Evolutionary conservation across 2,113 vertebrate species (phyloP).

Genomic region (Erythrolamprus reginae): DNA sequence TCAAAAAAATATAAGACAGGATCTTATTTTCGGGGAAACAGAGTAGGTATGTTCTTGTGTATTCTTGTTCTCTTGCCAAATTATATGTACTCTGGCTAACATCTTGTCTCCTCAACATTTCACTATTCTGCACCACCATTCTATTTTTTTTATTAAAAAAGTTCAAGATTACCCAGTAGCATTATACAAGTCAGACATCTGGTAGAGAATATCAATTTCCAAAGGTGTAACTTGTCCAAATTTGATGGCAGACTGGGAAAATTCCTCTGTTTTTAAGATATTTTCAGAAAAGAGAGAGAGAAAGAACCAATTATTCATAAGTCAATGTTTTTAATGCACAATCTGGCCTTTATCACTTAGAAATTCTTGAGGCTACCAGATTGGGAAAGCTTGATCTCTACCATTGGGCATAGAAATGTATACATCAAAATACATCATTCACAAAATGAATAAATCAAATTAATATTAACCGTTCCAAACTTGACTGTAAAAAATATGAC

Average conservation of each 20-base stretch:
- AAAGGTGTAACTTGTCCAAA: constrained; percentile 94
- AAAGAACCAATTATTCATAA: constrained; percentile 19
- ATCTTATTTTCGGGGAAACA: no score
- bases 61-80: neutral
- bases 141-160: neutral
- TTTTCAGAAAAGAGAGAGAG: constrained; percentile 35
- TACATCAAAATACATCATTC: constrained; percentile 1
- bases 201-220: constrained; percentile 93
- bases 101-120: no score
- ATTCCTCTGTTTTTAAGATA: constrained; percentile 81
- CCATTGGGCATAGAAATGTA: neutral
- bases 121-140: neutral
- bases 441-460: constrained; percentile 8
- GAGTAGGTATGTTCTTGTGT: neutral
- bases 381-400: neutral
- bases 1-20: no score
- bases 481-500: no score
- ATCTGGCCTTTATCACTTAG: neutral
- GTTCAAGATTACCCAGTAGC: constrained; percentile 84
- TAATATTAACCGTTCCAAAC: no score
- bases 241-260: constrained; percentile 90
- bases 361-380: neutral
- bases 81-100: neutral
- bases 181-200: constrained; percentile 83
- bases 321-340: constrained; percentile 14